Evolutionary conservation across 2,888 invertebrate species (phyloP).

Genomic region (Dastarcus helophoroides): DNA sequence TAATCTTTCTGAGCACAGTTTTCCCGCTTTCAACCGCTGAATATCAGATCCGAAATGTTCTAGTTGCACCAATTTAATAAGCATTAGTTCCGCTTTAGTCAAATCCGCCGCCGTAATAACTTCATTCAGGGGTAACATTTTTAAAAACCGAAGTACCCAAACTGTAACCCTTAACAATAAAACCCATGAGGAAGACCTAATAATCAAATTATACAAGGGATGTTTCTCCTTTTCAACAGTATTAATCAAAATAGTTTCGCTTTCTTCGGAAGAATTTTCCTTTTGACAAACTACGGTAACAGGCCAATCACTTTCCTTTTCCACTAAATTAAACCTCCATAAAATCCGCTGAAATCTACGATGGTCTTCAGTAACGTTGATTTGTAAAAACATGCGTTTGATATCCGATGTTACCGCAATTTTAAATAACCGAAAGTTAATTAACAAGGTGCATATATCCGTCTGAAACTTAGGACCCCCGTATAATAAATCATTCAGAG

Average conservation of each 20-base stretch:
- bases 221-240: no score
- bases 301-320: slow-evolving; percentile 56
- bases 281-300: no score
- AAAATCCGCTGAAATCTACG: background rate
- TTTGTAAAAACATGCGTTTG: no score
- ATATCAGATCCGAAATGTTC: background rate
- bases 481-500: background rate
- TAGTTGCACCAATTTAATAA: background rate
- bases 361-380: background rate
- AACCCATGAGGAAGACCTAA: background rate
- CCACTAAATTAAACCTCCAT: slow-evolving; percentile 26
- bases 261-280: no score
- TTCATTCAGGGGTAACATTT: background rate
- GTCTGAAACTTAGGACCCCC: no score
- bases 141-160: background rate
- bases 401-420: no score
- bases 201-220: background rate
- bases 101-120: background rate
- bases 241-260: no score
- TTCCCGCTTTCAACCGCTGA: background rate
- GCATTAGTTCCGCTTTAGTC: background rate
- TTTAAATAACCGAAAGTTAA: no score
- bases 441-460: no score
- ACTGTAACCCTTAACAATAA: background rate
- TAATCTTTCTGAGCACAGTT: background rate